Percentiles rank a stretch among this genome's conserved stretches.
Conservation (phyloP, 2,797 vertebrate genomes). For the Poecilia wingei region DNA sequence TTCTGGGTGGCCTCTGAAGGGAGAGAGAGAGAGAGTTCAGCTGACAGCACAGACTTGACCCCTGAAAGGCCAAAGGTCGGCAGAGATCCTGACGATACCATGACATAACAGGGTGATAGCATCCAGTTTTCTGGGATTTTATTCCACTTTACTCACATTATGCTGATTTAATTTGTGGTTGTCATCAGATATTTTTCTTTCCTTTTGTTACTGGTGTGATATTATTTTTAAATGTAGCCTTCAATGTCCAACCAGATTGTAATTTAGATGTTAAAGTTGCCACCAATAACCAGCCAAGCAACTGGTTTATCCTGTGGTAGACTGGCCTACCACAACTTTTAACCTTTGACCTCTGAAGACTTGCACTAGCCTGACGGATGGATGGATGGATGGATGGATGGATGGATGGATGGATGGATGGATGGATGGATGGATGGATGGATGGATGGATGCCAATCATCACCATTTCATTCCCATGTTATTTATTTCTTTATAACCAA, state of each 20-base stretch:
- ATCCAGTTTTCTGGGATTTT: background rate
- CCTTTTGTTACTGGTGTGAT: background rate
- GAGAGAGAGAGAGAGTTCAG: conserved; percentile 15
- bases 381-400: too few relatives aligned
- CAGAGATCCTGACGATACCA: background rate
- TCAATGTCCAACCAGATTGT: background rate
- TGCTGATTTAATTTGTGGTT: background rate
- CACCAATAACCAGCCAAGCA: background rate
- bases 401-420: too few relatives aligned
- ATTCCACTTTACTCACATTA: background rate
- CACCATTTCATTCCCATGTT: too few relatives aligned
- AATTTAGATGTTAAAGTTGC: background rate
- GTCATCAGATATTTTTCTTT: background rate
- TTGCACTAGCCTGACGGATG: too few relatives aligned
- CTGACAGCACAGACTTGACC: background rate
- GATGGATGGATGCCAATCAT: too few relatives aligned
- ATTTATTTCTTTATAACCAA: too few relatives aligned
- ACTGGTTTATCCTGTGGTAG: background rate
- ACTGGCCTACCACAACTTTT: too few relatives aligned
- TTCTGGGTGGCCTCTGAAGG: conserved; percentile 75
- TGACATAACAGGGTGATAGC: background rate
- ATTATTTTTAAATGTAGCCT: background rate
- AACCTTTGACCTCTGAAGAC: too few relatives aligned
- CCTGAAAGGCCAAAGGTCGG: background rate
- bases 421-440: too few relatives aligned